Percentiles rank a stretch among this genome's conserved stretches.
phyloP scores from a whole-genome alignment of 2,888 invertebrate species.

The Euplagia quadripunctaria region DNA sequence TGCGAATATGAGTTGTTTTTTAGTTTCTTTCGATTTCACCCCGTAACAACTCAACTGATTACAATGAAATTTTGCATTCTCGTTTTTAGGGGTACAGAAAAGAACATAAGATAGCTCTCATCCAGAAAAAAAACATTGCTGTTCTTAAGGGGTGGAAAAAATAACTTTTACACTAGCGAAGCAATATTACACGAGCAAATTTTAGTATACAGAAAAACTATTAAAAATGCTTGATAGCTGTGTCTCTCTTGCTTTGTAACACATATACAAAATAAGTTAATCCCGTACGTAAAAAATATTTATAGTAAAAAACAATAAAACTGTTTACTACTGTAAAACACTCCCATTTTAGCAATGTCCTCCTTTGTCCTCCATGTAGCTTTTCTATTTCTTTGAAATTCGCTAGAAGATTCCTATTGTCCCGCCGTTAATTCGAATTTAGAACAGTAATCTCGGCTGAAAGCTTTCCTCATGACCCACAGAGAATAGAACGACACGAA shows the following conservation, averaged over 20 bases:
- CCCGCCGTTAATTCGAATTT: slow-evolving; percentile 24
- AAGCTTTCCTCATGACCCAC: not conserved
- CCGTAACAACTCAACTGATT: too few species aligned
- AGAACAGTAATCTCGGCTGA: slow-evolving; percentile 6
- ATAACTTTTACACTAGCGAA: not conserved
- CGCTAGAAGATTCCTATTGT: slow-evolving; percentile 25
- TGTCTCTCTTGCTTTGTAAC: not conserved
- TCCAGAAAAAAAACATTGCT: not conserved
- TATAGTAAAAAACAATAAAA: too few species aligned
- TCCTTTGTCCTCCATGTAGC: slow-evolving; percentile 32
- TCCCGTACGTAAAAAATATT: too few species aligned
- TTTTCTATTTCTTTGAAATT: slow-evolving; percentile 37
- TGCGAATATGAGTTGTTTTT: too few species aligned
- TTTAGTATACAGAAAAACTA: too few species aligned
- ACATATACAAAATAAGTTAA: too few species aligned
- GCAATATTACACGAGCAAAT: not conserved
- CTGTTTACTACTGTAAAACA: too few species aligned
- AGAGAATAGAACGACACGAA: not conserved
- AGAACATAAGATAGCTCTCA: not conserved
- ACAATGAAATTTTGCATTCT: too few species aligned
- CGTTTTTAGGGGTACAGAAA: not conserved
- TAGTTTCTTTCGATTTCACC: too few species aligned
- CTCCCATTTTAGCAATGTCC: slow-evolving; percentile 38
- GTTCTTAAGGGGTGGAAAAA: not conserved
- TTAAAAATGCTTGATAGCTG: too few species aligned